Conservation (phyloP, 2,113 vertebrate species). For the Machaerirhynchus nigripectus region DNA sequence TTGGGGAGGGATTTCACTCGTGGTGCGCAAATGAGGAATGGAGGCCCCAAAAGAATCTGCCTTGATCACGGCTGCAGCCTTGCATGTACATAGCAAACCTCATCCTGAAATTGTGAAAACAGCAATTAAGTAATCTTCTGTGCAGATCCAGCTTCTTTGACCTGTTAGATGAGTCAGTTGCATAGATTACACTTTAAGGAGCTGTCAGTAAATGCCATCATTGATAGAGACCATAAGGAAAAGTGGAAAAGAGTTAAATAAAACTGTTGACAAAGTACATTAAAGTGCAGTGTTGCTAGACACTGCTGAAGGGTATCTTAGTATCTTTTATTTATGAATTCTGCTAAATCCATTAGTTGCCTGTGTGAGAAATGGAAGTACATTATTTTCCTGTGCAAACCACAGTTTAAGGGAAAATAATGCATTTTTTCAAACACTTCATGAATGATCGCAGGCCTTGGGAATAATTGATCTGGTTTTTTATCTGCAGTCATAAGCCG, state of each 20-base stretch:
- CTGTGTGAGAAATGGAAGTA: slow-evolving; percentile 31
- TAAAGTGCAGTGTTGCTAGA: slow-evolving; percentile 14
- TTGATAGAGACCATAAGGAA: not conserved
- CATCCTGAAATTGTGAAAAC: not conserved
- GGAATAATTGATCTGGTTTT: not conserved
- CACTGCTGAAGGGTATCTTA: not conserved
- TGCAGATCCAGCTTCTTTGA: not conserved
- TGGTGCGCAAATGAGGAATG: not conserved
- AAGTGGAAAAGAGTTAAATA: slow-evolving; percentile 26
- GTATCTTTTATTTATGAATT: slow-evolving; percentile 56
- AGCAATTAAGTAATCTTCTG: not conserved
- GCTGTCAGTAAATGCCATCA: not conserved
- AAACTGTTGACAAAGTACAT: slow-evolving; percentile 13
- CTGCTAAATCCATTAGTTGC: slow-evolving; percentile 48
- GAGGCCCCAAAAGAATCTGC: not conserved
- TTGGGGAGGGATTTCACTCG: not conserved
- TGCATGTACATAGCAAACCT: not conserved
- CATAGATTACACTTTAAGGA: not conserved
- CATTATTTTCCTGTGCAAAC: slow-evolving; percentile 24
- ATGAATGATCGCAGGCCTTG: not conserved
- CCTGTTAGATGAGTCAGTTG: not conserved
- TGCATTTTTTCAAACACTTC: not conserved
- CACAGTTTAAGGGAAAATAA: slow-evolving; percentile 23
- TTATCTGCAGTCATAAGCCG: not conserved
- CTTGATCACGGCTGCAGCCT: not conserved